Conservation (phyloP, 2,797 vertebrate genomes). For the Arremon brunneinucha region DNA sequence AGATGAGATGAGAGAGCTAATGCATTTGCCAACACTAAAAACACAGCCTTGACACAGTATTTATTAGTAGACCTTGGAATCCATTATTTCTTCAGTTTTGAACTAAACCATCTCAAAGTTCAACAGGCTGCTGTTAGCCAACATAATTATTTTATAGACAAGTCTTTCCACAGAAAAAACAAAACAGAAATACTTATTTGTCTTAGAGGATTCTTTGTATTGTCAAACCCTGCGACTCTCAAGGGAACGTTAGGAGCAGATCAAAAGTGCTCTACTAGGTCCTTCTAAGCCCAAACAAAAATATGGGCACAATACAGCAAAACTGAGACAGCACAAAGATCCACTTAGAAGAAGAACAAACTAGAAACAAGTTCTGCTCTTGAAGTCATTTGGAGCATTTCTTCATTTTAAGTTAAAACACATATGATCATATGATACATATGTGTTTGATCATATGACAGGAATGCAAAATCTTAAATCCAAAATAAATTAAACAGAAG, state of each 20-base stretch:
- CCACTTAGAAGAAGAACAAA: background rate
- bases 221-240: background rate
- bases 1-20: background rate
- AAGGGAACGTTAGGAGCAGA: background rate
- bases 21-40: background rate
- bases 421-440: no score
- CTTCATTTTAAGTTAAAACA: background rate
- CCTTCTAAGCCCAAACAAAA: background rate
- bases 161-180: background rate
- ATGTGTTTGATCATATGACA: background rate
- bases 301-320: background rate
- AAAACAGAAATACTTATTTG: background rate
- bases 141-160: background rate
- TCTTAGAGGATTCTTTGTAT: background rate
- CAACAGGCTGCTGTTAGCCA: background rate
- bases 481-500: background rate
- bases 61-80: background rate
- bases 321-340: background rate
- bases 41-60: background rate
- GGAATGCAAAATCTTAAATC: background rate
- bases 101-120: background rate
- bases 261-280: background rate
- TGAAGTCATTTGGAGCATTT: background rate
- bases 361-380: background rate
- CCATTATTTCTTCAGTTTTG: background rate